Percentiles rank a stretch among this genome's conserved stretches.
phyloP scores from a whole-genome alignment of 2,888 invertebrate species.

The Drosophila flavopinicola region DNA sequence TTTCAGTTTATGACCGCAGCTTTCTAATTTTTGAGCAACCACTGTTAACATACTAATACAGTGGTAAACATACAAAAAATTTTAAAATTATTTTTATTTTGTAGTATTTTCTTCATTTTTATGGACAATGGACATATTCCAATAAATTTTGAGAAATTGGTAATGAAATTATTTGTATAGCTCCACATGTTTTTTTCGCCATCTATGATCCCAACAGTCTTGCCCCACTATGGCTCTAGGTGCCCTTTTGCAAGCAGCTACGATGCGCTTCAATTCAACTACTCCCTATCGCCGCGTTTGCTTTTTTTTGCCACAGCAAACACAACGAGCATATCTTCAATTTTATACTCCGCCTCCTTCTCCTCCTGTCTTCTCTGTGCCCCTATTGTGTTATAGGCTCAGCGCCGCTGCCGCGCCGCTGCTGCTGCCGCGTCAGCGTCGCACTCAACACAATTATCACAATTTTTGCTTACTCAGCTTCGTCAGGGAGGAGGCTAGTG shows the following conservation, averaged over 20 bases:
- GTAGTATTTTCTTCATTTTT: neutral
- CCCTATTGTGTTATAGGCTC: slow-evolving; percentile 37
- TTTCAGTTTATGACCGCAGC: neutral
- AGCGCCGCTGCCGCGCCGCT: slow-evolving; percentile 37
- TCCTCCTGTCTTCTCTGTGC: slow-evolving; percentile 6
- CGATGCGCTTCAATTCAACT: slow-evolving; percentile 69
- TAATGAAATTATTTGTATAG: too few species aligned
- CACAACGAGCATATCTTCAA: slow-evolving; percentile 61
- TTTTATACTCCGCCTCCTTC: slow-evolving; percentile 53
- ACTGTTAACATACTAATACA: neutral
- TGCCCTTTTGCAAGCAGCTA: slow-evolving; percentile 63
- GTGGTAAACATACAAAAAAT: too few species aligned
- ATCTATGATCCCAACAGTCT: too few species aligned
- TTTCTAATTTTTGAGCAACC: neutral
- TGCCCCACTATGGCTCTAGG: slow-evolving; percentile 50
- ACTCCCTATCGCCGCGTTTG: slow-evolving; percentile 28
- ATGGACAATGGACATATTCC: too few species aligned
- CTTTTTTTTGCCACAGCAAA: slow-evolving; percentile 11
- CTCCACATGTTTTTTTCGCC: too few species aligned
- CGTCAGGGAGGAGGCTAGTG: slow-evolving; percentile 53
- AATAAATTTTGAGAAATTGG: too few species aligned
- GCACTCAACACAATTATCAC: slow-evolving; percentile 79
- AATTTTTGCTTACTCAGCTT: slow-evolving; percentile 79
- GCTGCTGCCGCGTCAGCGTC: slow-evolving; percentile 32
- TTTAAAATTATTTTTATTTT: neutral